Evolutionary conservation across 2,888 invertebrate genomes (phyloP).

Genomic region (Cerastoderma edule): DNA sequence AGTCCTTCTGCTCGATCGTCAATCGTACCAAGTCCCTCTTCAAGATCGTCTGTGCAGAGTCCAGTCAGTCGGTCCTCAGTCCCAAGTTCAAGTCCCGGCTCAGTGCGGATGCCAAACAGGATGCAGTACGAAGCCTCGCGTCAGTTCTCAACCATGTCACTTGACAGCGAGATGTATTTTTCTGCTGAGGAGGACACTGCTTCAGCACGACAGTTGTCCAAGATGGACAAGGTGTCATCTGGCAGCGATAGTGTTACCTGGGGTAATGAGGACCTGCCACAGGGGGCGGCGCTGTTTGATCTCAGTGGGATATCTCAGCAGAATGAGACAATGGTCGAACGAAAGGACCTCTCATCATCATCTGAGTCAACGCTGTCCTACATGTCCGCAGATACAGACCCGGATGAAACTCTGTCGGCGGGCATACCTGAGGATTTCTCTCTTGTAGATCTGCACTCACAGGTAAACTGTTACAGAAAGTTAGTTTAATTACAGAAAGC

Average conservation of each 20-base stretch:
- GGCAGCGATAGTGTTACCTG: conserved; percentile 48
- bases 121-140: conserved; percentile 36
- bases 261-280: conserved; percentile 30
- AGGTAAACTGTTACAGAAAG: no score
- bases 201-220: conserved; percentile 26
- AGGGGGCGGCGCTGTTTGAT: conserved; percentile 22
- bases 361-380: conserved; percentile 69
- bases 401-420: conserved; percentile 92
- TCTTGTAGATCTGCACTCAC: conserved; percentile 94
- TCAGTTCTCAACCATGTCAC: conserved; percentile 67
- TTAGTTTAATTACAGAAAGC: no score
- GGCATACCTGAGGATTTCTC: conserved; percentile 72
- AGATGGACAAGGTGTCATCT: conserved; percentile 42
- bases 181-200: conserved; percentile 93
- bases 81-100: conserved; percentile 50
- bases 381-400: conserved; percentile 81
- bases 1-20: conserved; percentile 51
- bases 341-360: conserved; percentile 53
- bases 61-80: conserved; percentile 49
- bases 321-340: conserved; percentile 46
- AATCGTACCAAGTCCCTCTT: conserved; percentile 43
- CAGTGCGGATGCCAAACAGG: conserved; percentile 30
- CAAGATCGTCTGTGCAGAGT: conserved; percentile 51
- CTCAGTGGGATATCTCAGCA: conserved; percentile 22
- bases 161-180: conserved; percentile 91